Percentiles rank a stretch among this genome's conserved stretches.
Evolutionary conservation across 2,888 invertebrate species (phyloP).

Genomic region (Leptinotarsa peninsularis): DNA sequence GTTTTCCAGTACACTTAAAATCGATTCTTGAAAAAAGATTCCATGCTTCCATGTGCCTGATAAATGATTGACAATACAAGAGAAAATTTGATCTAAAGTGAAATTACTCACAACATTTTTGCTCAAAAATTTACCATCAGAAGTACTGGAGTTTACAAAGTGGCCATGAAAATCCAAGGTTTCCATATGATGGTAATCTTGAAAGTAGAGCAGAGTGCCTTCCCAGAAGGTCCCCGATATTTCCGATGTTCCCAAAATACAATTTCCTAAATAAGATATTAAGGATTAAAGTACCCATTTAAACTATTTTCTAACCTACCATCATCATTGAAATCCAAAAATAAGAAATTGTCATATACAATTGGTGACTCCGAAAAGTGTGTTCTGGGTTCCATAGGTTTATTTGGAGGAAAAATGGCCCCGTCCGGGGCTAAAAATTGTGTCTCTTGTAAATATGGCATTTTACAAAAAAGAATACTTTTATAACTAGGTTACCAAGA

Average conservation of each 20-base stretch:
- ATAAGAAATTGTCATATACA: slow-evolving; percentile 57
- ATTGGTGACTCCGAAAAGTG: slow-evolving; percentile 55
- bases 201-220: slow-evolving; percentile 72
- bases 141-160: slow-evolving; percentile 67
- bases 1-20: too few relatives aligned
- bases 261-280: slow-evolving; percentile 61
- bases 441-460: not conserved
- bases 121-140: slow-evolving; percentile 64
- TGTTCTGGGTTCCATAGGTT: slow-evolving; percentile 55
- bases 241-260: slow-evolving; percentile 72
- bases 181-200: slow-evolving; percentile 63
- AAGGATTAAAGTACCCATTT: not conserved
- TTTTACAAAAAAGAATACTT: too few relatives aligned
- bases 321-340: slow-evolving; percentile 58
- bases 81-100: not conserved
- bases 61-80: too few relatives aligned
- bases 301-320: slow-evolving; percentile 46
- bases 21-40: too few relatives aligned
- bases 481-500: too few relatives aligned
- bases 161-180: slow-evolving; percentile 58
- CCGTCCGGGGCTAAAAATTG: slow-evolving; percentile 22
- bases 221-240: slow-evolving; percentile 73
- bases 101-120: slow-evolving; percentile 55
- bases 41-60: too few relatives aligned
- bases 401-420: slow-evolving; percentile 60